Conservation (phyloP, 2,888 invertebrate species). For the Gymnosoma rotundatum region DNA sequence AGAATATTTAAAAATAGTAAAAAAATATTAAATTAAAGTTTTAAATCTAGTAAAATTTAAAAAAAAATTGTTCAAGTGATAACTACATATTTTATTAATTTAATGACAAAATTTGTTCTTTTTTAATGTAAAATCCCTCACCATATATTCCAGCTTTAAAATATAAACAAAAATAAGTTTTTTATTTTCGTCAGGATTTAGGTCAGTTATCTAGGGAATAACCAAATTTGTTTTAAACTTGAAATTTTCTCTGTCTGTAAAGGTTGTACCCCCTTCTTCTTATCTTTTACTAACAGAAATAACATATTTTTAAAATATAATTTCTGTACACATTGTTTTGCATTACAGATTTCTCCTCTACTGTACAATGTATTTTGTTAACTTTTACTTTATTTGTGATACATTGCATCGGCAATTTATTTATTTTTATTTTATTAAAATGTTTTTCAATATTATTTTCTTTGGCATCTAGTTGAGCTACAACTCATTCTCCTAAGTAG, state of each 20-base stretch:
- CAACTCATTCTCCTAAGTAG: slow-evolving; percentile 33
- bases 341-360: slow-evolving; percentile 33
- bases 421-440: slow-evolving; percentile 12
- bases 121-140: too few relatives aligned
- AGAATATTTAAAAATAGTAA: too few relatives aligned
- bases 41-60: too few relatives aligned
- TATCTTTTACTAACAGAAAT: not conserved
- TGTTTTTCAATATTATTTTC: slow-evolving; percentile 49
- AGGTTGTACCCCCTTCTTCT: not conserved
- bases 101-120: too few relatives aligned
- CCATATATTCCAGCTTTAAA: too few relatives aligned
- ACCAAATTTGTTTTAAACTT: not conserved
- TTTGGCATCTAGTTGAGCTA: slow-evolving; percentile 9
- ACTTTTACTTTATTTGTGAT: not conserved
- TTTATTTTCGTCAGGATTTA: not conserved
- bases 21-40: too few relatives aligned
- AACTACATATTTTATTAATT: too few relatives aligned
- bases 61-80: too few relatives aligned
- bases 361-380: not conserved
- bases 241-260: not conserved
- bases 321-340: slow-evolving; percentile 3
- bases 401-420: slow-evolving; percentile 21
- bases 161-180: too few relatives aligned
- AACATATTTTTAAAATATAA: slow-evolving; percentile 32
- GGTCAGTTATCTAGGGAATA: too few relatives aligned